Evolutionary conservation across 2,888 invertebrate genomes (phyloP).

Genomic region (Polietes domitor): DNA sequence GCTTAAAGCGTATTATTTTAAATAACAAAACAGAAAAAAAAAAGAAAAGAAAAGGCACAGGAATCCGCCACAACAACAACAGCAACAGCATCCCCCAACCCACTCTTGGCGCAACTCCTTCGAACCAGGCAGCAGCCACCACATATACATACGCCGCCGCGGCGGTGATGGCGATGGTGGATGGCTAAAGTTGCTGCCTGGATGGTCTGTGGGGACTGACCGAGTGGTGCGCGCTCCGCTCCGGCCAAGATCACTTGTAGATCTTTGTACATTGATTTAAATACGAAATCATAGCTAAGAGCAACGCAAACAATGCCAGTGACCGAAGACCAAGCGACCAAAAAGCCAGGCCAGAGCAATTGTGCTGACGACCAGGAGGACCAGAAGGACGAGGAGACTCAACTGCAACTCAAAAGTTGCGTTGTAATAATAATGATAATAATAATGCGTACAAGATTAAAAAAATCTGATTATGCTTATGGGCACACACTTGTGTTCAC

Average conservation of each 20-base stretch:
- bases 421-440: constrained; percentile 70
- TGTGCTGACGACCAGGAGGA: not conserved
- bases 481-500: constrained; percentile 61
- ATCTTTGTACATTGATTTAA: constrained; percentile 67
- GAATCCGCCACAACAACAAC: constrained; percentile 2
- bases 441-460: constrained; percentile 72
- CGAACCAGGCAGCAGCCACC: constrained; percentile 13
- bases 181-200: not conserved
- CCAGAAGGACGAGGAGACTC: not conserved
- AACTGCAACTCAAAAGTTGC: constrained; percentile 57
- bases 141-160: not conserved
- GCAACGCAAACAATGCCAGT: constrained; percentile 49
- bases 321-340: not conserved
- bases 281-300: constrained; percentile 67
- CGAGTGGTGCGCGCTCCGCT: not conserved
- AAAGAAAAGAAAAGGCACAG: constrained; percentile 1
- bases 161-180: not conserved
- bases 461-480: constrained; percentile 68
- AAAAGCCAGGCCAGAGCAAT: not conserved
- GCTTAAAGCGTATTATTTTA: constrained; percentile 67
- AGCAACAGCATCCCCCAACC: constrained; percentile 40
- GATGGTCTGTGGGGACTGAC: too few species aligned
- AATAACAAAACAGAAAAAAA: constrained; percentile 33
- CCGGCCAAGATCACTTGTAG: constrained; percentile 52
- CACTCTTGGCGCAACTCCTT: constrained; percentile 53